Evolutionary conservation across 2,113 vertebrate genomes (phyloP).

Genomic region (Cyanoliseus patagonus): DNA sequence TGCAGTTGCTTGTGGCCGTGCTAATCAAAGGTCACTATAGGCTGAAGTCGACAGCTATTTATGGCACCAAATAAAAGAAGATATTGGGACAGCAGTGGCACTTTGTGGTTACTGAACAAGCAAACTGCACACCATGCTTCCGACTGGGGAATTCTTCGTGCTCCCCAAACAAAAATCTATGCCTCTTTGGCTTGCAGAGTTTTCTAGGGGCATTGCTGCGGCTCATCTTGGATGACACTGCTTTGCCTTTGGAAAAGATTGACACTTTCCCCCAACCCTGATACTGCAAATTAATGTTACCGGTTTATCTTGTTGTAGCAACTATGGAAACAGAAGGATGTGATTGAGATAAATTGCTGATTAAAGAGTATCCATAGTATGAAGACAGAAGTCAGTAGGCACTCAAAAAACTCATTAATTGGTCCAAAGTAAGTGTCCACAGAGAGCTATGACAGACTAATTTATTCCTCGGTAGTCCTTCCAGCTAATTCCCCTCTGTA

Average conservation of each 20-base stretch:
- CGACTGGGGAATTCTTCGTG: background rate
- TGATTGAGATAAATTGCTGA: background rate
- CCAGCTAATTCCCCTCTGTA: background rate
- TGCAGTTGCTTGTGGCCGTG: background rate
- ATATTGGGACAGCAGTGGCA: background rate
- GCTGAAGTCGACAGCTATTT: constrained; percentile 33
- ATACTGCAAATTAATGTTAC: background rate
- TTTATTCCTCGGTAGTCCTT: background rate
- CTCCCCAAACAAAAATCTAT: background rate
- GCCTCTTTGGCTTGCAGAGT: background rate
- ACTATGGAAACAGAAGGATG: background rate
- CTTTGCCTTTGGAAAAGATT: background rate
- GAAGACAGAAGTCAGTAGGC: background rate
- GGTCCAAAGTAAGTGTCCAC: background rate
- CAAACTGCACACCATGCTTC: background rate
- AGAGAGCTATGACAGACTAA: background rate
- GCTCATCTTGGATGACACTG: background rate
- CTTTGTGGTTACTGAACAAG: background rate
- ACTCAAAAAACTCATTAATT: background rate
- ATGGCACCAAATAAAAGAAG: constrained; percentile 42
- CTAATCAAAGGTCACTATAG: constrained; percentile 25
- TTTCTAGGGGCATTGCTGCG: background rate
- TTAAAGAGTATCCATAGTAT: background rate
- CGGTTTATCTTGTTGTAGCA: background rate
- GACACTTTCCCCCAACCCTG: too few species aligned